These are phyloP conservation scores for Cephonodes hylas DNA, from an alignment of 2,888 invertebrate genomes.

Conservation along the genomic window DNA sequence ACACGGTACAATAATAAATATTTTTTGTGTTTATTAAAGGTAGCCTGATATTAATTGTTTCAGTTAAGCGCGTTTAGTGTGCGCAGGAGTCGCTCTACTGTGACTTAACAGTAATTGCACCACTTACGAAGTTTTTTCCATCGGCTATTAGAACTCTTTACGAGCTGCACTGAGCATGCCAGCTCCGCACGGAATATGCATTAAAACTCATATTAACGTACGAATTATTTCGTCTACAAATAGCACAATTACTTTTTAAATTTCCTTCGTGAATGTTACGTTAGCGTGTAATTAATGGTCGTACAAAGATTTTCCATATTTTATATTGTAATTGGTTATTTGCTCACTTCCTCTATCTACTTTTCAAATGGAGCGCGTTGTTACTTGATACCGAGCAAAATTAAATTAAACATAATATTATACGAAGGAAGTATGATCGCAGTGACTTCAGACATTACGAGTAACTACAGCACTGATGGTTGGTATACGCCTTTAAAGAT, in stretches of 20 bases:
- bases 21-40: conserved; percentile 20
- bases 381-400: no score
- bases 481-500: no score
- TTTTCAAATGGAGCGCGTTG: not conserved
- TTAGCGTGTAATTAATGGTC: conserved; percentile 8
- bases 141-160: conserved; percentile 55
- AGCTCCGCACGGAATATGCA: conserved; percentile 16
- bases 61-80: conserved; percentile 29
- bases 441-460: no score
- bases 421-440: no score
- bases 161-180: conserved; percentile 47
- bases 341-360: not conserved
- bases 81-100: conserved; percentile 50
- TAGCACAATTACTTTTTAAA: conserved; percentile 25
- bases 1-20: not conserved
- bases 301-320: not conserved
- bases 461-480: no score
- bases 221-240: conserved; percentile 29
- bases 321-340: not conserved
- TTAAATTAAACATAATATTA: no score
- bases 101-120: conserved; percentile 56
- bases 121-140: conserved; percentile 52
- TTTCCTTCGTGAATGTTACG: conserved; percentile 21
- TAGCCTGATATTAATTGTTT: conserved; percentile 37
- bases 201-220: conserved; percentile 30